Evolutionary conservation across 2,113 vertebrate genomes (phyloP).

Genomic region (Isichthys henryi): DNA sequence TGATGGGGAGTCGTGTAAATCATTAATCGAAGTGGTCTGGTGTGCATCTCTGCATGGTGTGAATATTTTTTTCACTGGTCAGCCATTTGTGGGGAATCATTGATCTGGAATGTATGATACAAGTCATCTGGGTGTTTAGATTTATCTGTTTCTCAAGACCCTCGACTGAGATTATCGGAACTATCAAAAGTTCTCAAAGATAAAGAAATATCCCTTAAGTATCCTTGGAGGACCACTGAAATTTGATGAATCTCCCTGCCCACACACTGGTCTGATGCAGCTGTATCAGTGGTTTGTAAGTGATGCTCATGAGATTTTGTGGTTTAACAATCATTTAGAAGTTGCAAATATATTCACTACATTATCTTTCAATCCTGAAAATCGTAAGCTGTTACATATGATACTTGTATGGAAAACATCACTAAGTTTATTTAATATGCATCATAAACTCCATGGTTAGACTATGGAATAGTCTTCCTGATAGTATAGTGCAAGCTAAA

Average conservation of each 20-base stretch:
- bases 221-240: not conserved
- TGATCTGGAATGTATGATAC: not conserved
- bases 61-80: not conserved
- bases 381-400: not conserved
- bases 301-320: not conserved
- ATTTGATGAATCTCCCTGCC: not conserved
- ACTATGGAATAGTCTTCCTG: no score
- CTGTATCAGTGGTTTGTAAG: not conserved
- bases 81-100: slow-evolving; percentile 1
- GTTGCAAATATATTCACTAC: not conserved
- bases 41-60: not conserved
- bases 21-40: not conserved
- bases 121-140: not conserved
- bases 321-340: not conserved
- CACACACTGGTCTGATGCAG: not conserved
- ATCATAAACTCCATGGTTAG: not conserved
- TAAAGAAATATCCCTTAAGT: not conserved
- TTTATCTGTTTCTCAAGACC: not conserved
- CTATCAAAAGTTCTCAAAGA: not conserved
- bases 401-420: not conserved
- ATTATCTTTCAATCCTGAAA: not conserved
- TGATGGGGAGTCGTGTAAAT: not conserved
- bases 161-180: not conserved
- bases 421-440: not conserved
- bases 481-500: no score